These are phyloP conservation scores for Hoplodrina blanda DNA, from an alignment of 2,888 invertebrate species.

Conservation along the genomic window DNA sequence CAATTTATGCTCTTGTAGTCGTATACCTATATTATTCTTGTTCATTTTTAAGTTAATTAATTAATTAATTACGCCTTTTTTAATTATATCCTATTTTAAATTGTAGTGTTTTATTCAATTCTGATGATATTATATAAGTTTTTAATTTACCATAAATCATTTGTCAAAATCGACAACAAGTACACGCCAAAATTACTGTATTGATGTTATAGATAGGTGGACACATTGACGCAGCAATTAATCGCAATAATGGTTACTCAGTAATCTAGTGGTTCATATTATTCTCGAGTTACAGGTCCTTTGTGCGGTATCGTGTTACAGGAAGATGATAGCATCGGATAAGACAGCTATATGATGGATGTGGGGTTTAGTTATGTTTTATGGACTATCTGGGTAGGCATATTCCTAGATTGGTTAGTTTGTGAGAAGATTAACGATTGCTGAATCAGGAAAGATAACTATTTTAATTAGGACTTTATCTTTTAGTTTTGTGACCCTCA, in stretches of 20 bases:
- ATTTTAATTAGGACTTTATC: background rate
- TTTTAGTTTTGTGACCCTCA: too few relatives aligned
- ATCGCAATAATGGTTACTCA: conserved; percentile 10
- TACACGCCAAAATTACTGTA: background rate
- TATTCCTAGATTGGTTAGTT: background rate
- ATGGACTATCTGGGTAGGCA: background rate
- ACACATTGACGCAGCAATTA: conserved; percentile 26
- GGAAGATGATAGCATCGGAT: conserved; percentile 1
- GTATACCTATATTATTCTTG: too few relatives aligned
- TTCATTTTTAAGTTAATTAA: too few relatives aligned
- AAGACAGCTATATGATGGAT: conserved; percentile 3
- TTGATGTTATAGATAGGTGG: background rate
- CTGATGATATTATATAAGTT: too few relatives aligned
- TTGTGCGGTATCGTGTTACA: conserved; percentile 29
- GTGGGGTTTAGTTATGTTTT: background rate
- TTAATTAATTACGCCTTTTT: too few relatives aligned
- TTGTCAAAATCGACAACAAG: too few relatives aligned
- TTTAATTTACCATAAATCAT: too few relatives aligned
- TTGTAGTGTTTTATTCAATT: too few relatives aligned
- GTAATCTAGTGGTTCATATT: conserved; percentile 27
- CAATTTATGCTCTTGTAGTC: too few relatives aligned
- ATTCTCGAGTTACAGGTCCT: conserved; percentile 22
- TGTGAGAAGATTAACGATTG: background rate
- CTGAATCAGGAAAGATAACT: background rate
- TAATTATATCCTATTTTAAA: too few relatives aligned